These are phyloP conservation scores for Drosophila recens DNA, from an alignment of 2,888 invertebrate genomes.

Conservation along the genomic window DNA sequence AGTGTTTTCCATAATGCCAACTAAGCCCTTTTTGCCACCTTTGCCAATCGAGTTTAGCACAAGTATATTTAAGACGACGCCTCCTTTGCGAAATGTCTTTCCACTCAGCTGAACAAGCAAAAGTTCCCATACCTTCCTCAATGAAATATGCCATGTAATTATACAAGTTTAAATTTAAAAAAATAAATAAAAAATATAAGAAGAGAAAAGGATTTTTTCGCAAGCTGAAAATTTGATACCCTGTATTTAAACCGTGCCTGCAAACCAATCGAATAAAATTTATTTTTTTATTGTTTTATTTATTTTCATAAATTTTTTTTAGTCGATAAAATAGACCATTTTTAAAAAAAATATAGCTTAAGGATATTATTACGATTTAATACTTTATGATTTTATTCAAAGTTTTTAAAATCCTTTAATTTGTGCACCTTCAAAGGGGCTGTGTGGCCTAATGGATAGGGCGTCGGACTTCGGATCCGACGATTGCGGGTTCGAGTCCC, in stretches of 20 bases:
- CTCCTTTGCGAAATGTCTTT: not conserved
- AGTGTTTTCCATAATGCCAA: conserved; percentile 56
- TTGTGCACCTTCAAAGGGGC: not conserved
- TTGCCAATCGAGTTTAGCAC: conserved; percentile 26
- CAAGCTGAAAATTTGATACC: not conserved
- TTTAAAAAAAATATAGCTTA: too few relatives aligned
- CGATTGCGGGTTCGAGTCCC: conserved; percentile 24
- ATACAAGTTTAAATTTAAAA: conserved; percentile 1
- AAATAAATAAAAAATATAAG: not conserved
- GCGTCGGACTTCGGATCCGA: conserved; percentile 30
- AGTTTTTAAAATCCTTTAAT: not conserved
- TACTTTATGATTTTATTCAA: too few relatives aligned
- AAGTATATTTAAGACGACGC: conserved; percentile 32
- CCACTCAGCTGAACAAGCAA: conserved; percentile 11
- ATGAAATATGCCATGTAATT: conserved; percentile 3
- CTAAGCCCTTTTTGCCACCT: conserved; percentile 58
- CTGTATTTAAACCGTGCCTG: too few relatives aligned
- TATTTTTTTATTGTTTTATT: too few relatives aligned
- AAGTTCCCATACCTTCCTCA: not conserved
- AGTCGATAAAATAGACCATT: too few relatives aligned
- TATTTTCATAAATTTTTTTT: too few relatives aligned
- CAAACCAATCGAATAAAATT: too few relatives aligned
- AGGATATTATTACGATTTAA: too few relatives aligned
- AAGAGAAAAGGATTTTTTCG: not conserved
- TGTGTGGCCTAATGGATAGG: conserved; percentile 20